Base-by-base conservation (phyloP, 2,888 invertebrate species). In the Rhogogaster chlorosoma region DNA sequence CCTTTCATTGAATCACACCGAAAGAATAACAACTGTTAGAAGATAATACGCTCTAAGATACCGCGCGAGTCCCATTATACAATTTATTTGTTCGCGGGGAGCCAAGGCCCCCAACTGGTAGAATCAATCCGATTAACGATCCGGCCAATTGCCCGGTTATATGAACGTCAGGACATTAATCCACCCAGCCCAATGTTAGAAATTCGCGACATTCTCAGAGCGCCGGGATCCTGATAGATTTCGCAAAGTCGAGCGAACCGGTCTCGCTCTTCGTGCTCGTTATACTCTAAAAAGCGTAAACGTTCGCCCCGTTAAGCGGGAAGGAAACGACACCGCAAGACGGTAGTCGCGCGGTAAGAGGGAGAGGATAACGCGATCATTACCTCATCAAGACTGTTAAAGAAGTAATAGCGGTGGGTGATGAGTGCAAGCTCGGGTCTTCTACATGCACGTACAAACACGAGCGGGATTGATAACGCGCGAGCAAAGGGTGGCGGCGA, bases 341-440 rank as follows among this genome's bases (percentile, higher is more conserved):
- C 91, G 91, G 91, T 91, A 89, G 88, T 86, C 87, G 87, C 88
- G 26, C 38, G 73, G 26, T 7, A 77, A 53, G 32, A 77, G 49
- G 57, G 61, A 80, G 45, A 42, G 45, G 36, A 26, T 9, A 57
- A 36, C 18, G 32, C 22, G 45, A 70, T 89, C 89, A 91, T 92
- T 92, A 92, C 89, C 89, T 91, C 90, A 91, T 92, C 91, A 91
- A 92, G 89, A 90, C 88, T 88, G 91, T 91, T 89, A 91, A 88
- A 90, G 89, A 89, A 88, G 89, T 91, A 90, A 90, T 90, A 89
- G 90, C 67, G 82, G n/a, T 67, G 45, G 53, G 77, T 29, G 53
- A n/a, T 29, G 49, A 49, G 45, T 61, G 61, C 26, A 61, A 61
- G 61, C 61, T 26, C 12, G 61, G 26, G 61, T 61, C 12, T 61